Evolutionary conservation across 2,797 vertebrate species (phyloP).

Genomic region (Anableps anableps): DNA sequence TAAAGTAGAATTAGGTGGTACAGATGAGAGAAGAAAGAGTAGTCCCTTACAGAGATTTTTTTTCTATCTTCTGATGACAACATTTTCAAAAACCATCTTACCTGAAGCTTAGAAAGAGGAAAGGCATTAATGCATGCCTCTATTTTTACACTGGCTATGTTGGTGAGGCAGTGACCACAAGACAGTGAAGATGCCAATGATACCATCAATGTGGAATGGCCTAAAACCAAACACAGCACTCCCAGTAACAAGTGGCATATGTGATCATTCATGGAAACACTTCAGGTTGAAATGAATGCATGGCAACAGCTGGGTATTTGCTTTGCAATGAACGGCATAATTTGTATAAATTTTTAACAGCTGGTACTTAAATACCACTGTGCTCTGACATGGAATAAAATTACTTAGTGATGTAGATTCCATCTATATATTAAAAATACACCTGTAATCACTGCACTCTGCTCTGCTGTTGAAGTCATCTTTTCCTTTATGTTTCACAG

Average conservation of each 20-base stretch:
- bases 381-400: slow-evolving; percentile 34
- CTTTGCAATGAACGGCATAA: slow-evolving; percentile 39
- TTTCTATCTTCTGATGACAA: neutral
- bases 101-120: slow-evolving; percentile 1
- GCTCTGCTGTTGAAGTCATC: slow-evolving; percentile 16
- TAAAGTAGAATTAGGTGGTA: neutral
- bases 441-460: slow-evolving; percentile 12
- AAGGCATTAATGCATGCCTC: slow-evolving; percentile 9
- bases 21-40: neutral
- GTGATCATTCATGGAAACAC: slow-evolving; percentile 61
- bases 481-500: slow-evolving; percentile 72
- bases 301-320: slow-evolving; percentile 68
- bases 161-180: slow-evolving; percentile 22
- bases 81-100: neutral
- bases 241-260: slow-evolving; percentile 51
- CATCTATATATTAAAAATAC: slow-evolving; percentile 29
- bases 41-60: neutral
- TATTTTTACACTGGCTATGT: slow-evolving; percentile 41
- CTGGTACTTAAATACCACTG: slow-evolving; percentile 43
- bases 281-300: slow-evolving; percentile 35
- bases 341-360: slow-evolving; percentile 42
- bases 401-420: slow-evolving; percentile 34
- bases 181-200: slow-evolving; percentile 47
- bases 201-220: slow-evolving; percentile 63
- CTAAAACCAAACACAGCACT: slow-evolving; percentile 42